A percentile compares a stretch with the other conserved stretches of the same genome.
Conservation (phyloP, 2,888 invertebrate species). For the Pomacea canaliculata region DNA sequence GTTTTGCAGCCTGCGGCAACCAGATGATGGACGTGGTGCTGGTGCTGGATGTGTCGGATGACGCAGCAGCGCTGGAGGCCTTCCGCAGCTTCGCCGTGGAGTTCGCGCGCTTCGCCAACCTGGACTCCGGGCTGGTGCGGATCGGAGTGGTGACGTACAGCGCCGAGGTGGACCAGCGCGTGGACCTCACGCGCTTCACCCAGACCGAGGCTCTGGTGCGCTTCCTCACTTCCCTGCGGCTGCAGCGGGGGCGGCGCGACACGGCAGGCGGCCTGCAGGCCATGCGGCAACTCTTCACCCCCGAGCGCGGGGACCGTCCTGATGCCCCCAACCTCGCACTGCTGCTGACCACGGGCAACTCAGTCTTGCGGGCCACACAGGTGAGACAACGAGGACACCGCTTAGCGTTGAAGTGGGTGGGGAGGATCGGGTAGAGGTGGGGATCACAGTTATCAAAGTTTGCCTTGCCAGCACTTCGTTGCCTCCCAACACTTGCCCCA, state of each 20-base stretch:
- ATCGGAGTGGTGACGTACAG: slow-evolving; percentile 65
- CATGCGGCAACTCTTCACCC: slow-evolving; percentile 36
- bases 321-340: slow-evolving; percentile 48
- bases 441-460: no score
- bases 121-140: slow-evolving; percentile 50
- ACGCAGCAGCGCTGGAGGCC: slow-evolving; percentile 28
- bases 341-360: slow-evolving; percentile 47
- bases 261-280: slow-evolving; percentile 27
- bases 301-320: slow-evolving; percentile 44
- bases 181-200: slow-evolving; percentile 26
- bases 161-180: slow-evolving; percentile 48
- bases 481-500: no score
- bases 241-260: slow-evolving; percentile 26
- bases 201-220: slow-evolving; percentile 17
- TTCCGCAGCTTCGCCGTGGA: slow-evolving; percentile 41
- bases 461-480: no score
- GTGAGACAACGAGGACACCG: neutral
- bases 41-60: slow-evolving; percentile 45
- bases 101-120: slow-evolving; percentile 40
- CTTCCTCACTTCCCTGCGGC: slow-evolving; percentile 13
- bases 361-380: slow-evolving; percentile 37
- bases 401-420: neutral
- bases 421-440: no score
- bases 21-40: slow-evolving; percentile 49
- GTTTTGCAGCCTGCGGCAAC: slow-evolving; percentile 40